Percentiles rank a stretch among this genome's conserved stretches.
These are phyloP conservation scores for Pristionchus mayeri DNA, from an alignment of 2,888 invertebrate species.

Conservation along the genomic window DNA sequence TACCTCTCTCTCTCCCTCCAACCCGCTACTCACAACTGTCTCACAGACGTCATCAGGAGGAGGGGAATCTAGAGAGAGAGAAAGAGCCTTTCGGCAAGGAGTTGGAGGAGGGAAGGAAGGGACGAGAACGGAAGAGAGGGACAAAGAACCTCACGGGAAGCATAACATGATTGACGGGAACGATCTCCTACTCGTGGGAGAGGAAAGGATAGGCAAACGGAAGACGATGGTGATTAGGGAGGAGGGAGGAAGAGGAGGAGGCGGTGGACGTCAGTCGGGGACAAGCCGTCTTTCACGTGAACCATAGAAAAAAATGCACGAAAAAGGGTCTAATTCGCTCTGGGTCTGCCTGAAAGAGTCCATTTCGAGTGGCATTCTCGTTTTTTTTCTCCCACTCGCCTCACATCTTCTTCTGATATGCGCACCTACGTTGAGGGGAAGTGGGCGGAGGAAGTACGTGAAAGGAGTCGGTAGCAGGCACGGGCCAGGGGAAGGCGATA, in stretches of 20 bases:
- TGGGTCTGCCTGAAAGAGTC: too few species aligned
- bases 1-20: background rate
- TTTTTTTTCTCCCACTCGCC: too few species aligned
- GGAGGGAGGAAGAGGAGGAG: background rate
- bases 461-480: too few species aligned
- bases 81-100: background rate
- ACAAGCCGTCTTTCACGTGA: background rate
- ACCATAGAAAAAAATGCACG: background rate
- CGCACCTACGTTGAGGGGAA: background rate
- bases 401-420: background rate
- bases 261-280: background rate
- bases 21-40: conserved; percentile 17
- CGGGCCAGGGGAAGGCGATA: too few species aligned
- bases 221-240: background rate
- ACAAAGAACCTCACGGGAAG: background rate
- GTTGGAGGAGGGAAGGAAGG: background rate
- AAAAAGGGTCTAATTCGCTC: background rate
- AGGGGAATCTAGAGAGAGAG: background rate
- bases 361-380: too few species aligned
- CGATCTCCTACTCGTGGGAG: background rate
- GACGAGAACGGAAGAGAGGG: background rate
- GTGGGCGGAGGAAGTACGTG: background rate
- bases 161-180: conserved; percentile 37
- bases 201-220: background rate
- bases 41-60: conserved; percentile 39